A percentile compares a stretch with the other conserved stretches of the same genome.
Conservation (phyloP, 2,888 invertebrate species). For the Eupithecia inturbata region DNA sequence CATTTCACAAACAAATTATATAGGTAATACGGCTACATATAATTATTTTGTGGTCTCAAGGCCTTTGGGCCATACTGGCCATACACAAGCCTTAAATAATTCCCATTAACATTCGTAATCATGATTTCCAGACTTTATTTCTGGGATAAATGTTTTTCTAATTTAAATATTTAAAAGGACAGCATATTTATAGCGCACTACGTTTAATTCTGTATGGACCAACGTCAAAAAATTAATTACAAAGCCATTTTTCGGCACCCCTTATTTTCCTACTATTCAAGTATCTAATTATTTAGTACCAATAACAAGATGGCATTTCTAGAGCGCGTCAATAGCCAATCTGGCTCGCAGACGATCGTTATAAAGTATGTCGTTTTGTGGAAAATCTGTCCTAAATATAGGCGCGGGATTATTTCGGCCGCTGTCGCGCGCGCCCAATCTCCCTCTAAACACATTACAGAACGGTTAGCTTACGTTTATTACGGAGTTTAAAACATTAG, state of each 20-base stretch:
- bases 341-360: conserved; percentile 54
- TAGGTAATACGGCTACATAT: too few species aligned
- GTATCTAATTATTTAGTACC: neutral
- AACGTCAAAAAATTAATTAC: too few species aligned
- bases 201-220: too few species aligned
- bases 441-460: conserved; percentile 76
- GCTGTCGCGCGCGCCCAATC: conserved; percentile 69
- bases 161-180: too few species aligned
- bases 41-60: too few species aligned
- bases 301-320: neutral
- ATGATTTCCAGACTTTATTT: neutral
- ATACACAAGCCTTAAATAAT: conserved; percentile 28
- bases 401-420: conserved; percentile 77
- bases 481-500: conserved; percentile 62
- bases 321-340: conserved; percentile 26
- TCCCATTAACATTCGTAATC: conserved; percentile 33
- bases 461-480: conserved; percentile 68
- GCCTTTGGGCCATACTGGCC: too few species aligned
- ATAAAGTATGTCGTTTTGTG: conserved; percentile 80
- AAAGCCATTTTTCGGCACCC: too few species aligned
- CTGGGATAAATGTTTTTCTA: neutral
- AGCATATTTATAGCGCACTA: too few species aligned
- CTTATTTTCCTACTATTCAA: too few species aligned
- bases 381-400: conserved; percentile 80
- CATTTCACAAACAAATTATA: too few species aligned